Evolutionary conservation across 2,113 vertebrate species (phyloP), one percentile per base, ranked within the genome.

Genomic region (Prunella himalayana): DNA sequence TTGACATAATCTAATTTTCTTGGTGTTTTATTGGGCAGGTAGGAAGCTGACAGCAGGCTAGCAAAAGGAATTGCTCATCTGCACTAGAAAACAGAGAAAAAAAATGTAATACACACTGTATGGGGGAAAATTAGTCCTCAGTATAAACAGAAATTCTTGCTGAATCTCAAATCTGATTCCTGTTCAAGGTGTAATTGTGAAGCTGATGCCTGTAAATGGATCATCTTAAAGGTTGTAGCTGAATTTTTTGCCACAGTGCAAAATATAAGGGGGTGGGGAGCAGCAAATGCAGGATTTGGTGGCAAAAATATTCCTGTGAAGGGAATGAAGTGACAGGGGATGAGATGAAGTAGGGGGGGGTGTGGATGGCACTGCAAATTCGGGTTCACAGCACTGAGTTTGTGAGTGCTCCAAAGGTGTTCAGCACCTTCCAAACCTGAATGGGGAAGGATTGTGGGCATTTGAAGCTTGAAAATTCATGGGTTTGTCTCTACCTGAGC

Each of bases 1-100:
- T 72, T 68, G 88, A 57, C 63, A 56, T 93, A 68, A 90, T 94
- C 70, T 88, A 57, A 92, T 96, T 91, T 77, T 41, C 50, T 37
- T 42, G 63, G 17, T 1, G 0, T 86, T 92, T 92, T 88, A 37
- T 73, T 57, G 86, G 72, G 72, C 64, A 94, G 86, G 80, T 92
- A 61, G 76, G 71, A 83, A 90, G 75, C 61, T 39, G 68, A 28
- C 41, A 61, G 88, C 8, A 0, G 51, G 84, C 65, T 86, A 73
- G 70, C 15, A 31, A 25, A 84, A 84, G 60, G 56, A 84, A 64
- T 84, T 50, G 35, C 47, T 92, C 19, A 18, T 88, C 71, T 88
- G 45, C 31, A 7, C 39, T 78, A 15, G 51, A 66, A 89, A 86
- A 78, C 14, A 53, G 64, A 30, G 13, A 5, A 8, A 81, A 81